Conservation (phyloP, 2,888 invertebrate genomes). For the Sinhomidia bicolor region DNA sequence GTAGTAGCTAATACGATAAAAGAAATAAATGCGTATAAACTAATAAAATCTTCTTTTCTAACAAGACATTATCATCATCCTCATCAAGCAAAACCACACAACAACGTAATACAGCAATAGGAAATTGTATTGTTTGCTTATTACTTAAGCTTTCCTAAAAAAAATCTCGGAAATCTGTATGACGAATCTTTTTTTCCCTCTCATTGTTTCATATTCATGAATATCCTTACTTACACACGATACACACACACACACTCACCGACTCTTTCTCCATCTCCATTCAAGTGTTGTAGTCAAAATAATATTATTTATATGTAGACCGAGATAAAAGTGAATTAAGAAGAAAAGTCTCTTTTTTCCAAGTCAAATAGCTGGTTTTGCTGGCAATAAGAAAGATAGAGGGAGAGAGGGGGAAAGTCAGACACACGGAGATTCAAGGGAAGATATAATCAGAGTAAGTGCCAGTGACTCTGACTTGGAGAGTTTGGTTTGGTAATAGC, state of each 20-base stretch:
- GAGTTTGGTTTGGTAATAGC: background rate
- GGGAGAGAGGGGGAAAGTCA: background rate
- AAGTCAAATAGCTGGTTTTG: background rate
- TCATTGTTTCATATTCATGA: conserved; percentile 10
- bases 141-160: conserved; percentile 17
- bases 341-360: conserved; percentile 14
- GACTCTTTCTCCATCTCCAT: background rate
- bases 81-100: conserved; percentile 4
- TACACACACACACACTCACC: background rate
- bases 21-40: background rate
- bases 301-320: conserved; percentile 11
- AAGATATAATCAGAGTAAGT: conserved; percentile 50
- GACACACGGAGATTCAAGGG: background rate
- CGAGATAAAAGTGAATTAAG: conserved; percentile 53
- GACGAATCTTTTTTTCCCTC: conserved; percentile 13
- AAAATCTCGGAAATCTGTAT: background rate
- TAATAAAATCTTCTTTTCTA: background rate
- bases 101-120: background rate
- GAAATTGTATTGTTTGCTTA: background rate
- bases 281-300: background rate
- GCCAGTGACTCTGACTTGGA: conserved; percentile 25
- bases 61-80: background rate
- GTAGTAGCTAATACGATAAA: too few relatives aligned
- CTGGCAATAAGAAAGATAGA: background rate
- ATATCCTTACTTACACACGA: background rate